Percentiles rank a stretch among this genome's conserved stretches.
These are phyloP conservation scores for Eupithecia pulchellata DNA, from an alignment of 2,888 invertebrate genomes.

Conservation along the genomic window DNA sequence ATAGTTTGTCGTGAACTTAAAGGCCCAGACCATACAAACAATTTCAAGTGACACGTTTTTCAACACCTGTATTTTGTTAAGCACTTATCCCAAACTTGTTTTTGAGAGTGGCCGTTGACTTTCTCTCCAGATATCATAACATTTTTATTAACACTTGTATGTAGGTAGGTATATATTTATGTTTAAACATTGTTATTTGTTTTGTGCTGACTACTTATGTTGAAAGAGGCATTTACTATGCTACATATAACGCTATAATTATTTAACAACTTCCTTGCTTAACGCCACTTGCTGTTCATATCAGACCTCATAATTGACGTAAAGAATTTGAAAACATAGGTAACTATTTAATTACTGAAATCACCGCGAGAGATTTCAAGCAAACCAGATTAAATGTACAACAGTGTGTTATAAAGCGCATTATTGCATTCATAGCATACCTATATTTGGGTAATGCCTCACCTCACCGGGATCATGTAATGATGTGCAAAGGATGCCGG, in stretches of 20 bases:
- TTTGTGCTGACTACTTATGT: conserved; percentile 1
- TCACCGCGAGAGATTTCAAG: neutral
- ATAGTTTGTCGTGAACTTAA: conserved; percentile 23
- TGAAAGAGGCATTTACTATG: conserved; percentile 1
- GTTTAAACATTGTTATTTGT: conserved; percentile 25
- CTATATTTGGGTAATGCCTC: conserved; percentile 26
- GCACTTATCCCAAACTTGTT: conserved; percentile 43
- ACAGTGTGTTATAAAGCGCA: conserved; percentile 5
- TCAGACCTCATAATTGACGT: neutral
- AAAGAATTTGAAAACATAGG: neutral
- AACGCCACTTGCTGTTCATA: neutral
- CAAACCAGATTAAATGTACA: neutral
- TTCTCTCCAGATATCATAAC: conserved; percentile 43
- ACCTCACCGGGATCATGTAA: conserved; percentile 65
- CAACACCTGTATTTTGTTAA: conserved; percentile 48
- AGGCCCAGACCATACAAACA: conserved; percentile 58
- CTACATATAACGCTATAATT: neutral
- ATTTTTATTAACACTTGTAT: conserved; percentile 34
- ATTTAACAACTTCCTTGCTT: neutral
- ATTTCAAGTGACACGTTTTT: conserved; percentile 57
- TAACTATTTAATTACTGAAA: neutral
- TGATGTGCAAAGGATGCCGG: conserved; percentile 80
- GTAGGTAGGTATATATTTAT: too few species aligned
- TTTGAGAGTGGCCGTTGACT: conserved; percentile 38
- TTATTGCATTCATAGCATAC: conserved; percentile 18